A percentile compares a stretch with the other conserved stretches of the same genome.
Evolutionary conservation across 2,113 vertebrate species (phyloP).

Genomic region (Mesocricetus auratus): DNA sequence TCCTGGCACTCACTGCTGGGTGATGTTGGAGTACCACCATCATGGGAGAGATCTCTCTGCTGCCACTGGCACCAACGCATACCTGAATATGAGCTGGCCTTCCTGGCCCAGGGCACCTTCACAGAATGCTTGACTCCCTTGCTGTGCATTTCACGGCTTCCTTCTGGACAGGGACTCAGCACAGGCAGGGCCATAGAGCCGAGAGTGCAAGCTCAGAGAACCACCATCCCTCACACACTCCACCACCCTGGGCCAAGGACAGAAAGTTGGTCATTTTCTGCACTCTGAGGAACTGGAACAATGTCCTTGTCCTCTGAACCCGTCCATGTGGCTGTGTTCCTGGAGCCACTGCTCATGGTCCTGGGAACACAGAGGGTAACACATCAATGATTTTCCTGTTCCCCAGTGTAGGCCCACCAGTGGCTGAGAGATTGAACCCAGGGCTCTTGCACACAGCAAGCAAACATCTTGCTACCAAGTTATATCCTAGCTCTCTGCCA

Average conservation of each 20-base stretch:
- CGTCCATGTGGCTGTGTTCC: accelerated
- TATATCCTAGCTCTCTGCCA: background rate
- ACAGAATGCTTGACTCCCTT: accelerated
- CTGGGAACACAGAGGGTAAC: background rate
- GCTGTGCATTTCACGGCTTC: background rate
- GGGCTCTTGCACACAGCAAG: background rate
- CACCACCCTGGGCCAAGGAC: background rate
- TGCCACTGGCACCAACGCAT: accelerated
- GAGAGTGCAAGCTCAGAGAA: too few species aligned
- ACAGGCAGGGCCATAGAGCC: background rate
- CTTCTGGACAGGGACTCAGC: background rate
- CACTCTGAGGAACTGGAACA: background rate
- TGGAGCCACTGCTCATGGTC: background rate
- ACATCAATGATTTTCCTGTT: background rate
- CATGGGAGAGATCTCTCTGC: too few species aligned
- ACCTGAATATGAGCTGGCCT: accelerated
- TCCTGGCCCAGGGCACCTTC: background rate
- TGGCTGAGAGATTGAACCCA: background rate
- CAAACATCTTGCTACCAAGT: background rate
- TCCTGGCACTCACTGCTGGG: accelerated
- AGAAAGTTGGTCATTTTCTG: accelerated
- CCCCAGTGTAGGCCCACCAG: background rate
- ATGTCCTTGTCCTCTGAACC: background rate
- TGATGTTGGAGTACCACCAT: accelerated
- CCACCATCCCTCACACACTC: accelerated